Evolutionary conservation across 2,797 vertebrate genomes (phyloP), one percentile per base, ranked within the genome.

Genomic region (Prionace glauca): DNA sequence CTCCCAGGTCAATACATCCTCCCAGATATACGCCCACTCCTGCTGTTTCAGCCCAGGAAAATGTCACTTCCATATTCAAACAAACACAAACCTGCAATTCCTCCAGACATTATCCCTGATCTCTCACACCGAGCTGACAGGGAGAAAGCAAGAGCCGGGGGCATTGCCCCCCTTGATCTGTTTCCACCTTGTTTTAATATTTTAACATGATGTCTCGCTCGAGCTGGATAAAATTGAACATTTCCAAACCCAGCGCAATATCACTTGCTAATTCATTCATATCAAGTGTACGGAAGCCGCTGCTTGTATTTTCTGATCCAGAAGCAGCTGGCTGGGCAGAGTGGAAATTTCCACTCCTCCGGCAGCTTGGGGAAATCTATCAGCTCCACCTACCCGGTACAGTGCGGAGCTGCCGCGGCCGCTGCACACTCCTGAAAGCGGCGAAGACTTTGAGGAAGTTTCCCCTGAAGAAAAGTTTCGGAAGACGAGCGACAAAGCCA

Each of bases 401-500:
- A 2, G 41, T 29, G 18, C 77, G 12, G 29, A 95, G 12, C 18
- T 29, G 41, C 12, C 93, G 93, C 18, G 45, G 26, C 93, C 71
- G 16, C 93, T 56, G 71, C 18, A n/a, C 5, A 86, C 96, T 96
- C 96, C 96, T 97, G 90, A 95, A 96, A 74, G 96, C 96, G 86
- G 96, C 95, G 90, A 94, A 86, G 1, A 96, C 96, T 95, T 96
- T 97, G 71, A 95, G 93, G 1, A 96, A 56, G 0, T 95, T 95
- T 50, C 74, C 96, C 26, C 95, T 96, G 84, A 96, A 96, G 96
- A 97, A 74, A 9, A 96, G 79, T 22, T 67, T 74, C 45, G 96
- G 96, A 74, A 98, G 74, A 72, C 97, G 97, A 90, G 95, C 69
- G 3, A 97, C 92, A 79, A 97, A 96, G 67, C 97, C 97, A 95